Evolutionary conservation across 2,113 vertebrate species (phyloP), one percentile per base, ranked within the genome.

Genomic region (Peromyscus maniculatus): DNA sequence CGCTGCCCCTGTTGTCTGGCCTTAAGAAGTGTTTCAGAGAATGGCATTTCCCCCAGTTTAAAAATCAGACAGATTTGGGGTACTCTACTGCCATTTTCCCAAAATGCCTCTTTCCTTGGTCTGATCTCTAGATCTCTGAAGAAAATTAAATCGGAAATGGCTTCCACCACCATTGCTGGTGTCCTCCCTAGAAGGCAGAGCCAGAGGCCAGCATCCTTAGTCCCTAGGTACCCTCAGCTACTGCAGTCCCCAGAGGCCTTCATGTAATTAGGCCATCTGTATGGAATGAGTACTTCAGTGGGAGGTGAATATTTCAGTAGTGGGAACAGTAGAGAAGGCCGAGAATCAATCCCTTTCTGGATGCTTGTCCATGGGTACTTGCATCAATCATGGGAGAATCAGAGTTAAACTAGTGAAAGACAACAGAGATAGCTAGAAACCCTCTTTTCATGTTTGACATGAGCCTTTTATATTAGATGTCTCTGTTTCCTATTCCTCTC

Each of bases 401-500:
- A 28, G 31, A 82, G 26, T 82, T 87, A 87, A 92, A 9, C 36
- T 57, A 75, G 0, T 36, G 49, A 88, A 82, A 79, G 49, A 64
- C 11, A 36, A 36, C 36, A 22, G 31, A 22, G 77, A 8, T 52
- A 24, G 71, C 67, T 72, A 67, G 6, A 93, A 93, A 64, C 10
- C 72, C 78, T 95, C 62, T 71, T 94, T 87, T 94, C 22, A 66
- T 80, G 83, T 94, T 93, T 21, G 1, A 72, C 67, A 39, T 39
- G 9, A 93, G 7, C 4, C 0, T 80, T 94, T 66, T n/a, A 9
- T 77, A 89, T 71, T 43, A 39, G 59, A 78, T 62, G 59, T 84
- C 10, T 89, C 39, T 82, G 74, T 3, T 86, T 87, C 72, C 31
- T 78, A 10, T 67, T 91, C 67, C 66, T 57, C 80, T 74, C 89